Percentiles rank a stretch among this genome's conserved stretches.
Conservation (phyloP, 2,797 vertebrate species). For the Sebastes minor region DNA sequence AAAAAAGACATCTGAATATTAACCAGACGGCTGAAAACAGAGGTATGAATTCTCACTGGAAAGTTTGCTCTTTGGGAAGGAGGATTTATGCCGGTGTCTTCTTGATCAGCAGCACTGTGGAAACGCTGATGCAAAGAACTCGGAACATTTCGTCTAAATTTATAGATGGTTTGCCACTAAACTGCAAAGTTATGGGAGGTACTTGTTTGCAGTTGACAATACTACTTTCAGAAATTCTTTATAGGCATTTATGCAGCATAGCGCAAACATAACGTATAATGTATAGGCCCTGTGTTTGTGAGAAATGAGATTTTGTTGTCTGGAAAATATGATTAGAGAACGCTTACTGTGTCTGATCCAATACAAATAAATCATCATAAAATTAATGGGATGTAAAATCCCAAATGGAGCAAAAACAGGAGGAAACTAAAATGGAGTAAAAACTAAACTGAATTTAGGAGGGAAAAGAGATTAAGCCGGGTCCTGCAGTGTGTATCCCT, state of each 20-base stretch:
- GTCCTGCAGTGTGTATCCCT: background rate
- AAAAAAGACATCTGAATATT: constrained; percentile 45
- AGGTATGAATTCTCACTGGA: constrained; percentile 24
- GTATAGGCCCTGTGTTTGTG: background rate
- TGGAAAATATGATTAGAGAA: constrained; percentile 39
- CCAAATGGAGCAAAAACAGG: constrained; percentile 17
- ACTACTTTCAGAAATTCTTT: constrained; percentile 36
- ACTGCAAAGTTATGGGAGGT: constrained; percentile 39
- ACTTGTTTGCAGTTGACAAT: constrained; percentile 53
- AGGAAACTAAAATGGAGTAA: constrained; percentile 6
- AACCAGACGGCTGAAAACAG: constrained; percentile 50
- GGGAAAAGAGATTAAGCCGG: background rate
- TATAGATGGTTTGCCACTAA: constrained; percentile 39
- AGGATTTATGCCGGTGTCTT: constrained; percentile 59
- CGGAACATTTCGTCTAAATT: constrained; percentile 54
- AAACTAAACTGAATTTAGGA: constrained; percentile 7
- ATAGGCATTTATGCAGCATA: constrained; percentile 16
- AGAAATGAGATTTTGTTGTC: constrained; percentile 29
- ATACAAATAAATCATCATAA: constrained; percentile 37
- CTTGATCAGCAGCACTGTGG: constrained; percentile 44
- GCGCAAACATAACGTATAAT: constrained; percentile 8
- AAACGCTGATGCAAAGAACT: constrained; percentile 63
- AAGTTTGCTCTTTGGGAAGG: constrained; percentile 43
- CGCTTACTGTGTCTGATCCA: constrained; percentile 1
- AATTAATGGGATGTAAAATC: constrained; percentile 36